Evolutionary conservation across 2,113 vertebrate species (phyloP).

Genomic region (Bathybates hornii): DNA sequence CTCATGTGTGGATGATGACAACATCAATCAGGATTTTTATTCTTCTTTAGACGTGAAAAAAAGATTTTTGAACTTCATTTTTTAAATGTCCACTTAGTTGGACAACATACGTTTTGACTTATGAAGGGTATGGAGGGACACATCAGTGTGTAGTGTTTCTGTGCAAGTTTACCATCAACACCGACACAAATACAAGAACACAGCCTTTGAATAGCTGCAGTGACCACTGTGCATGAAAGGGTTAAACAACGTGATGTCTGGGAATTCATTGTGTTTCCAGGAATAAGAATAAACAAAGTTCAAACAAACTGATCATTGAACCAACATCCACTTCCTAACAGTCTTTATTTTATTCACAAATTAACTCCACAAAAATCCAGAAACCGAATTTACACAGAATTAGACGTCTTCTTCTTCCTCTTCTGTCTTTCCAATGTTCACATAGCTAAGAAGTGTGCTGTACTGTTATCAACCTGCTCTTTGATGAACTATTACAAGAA

Average conservation of each 20-base stretch:
- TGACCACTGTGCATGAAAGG: neutral
- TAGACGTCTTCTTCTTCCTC: neutral
- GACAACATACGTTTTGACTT: neutral
- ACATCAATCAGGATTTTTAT: neutral
- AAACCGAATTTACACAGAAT: fast-evolving
- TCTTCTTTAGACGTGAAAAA: fast-evolving
- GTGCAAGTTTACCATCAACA: neutral
- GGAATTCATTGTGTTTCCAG: neutral
- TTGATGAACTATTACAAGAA: neutral
- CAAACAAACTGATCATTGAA: neutral
- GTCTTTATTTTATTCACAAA: neutral
- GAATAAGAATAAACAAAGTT: neutral
- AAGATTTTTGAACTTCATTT: neutral
- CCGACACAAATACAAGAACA: fast-evolving
- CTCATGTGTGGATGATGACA: fast-evolving
- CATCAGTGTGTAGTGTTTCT: neutral
- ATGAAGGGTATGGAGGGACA: fast-evolving
- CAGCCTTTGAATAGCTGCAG: neutral
- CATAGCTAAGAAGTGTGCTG: neutral
- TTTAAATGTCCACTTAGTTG: neutral
- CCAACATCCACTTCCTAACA: neutral
- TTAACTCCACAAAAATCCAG: neutral
- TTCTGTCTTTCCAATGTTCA: neutral
- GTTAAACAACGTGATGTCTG: fast-evolving
- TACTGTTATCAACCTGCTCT: neutral